Base-by-base conservation (phyloP, 2,797 vertebrate species). In the Adelosebastes latens region DNA sequence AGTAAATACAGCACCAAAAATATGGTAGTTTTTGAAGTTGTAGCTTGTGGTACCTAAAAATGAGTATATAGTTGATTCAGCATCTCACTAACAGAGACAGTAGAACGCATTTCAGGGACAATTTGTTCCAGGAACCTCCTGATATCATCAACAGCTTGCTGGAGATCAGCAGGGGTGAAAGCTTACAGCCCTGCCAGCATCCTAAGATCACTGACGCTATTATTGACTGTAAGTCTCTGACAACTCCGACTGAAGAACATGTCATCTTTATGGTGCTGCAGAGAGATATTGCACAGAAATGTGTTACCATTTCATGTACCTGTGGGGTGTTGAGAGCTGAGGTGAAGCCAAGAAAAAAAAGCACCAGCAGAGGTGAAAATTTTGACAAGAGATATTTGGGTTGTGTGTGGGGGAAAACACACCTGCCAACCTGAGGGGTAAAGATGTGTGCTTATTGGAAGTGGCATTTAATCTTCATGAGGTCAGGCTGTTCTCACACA, bases 391-490 rank as follows among this genome's bases (percentile, higher is more conserved):
- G 31, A 52, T 32, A 46, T 62, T 63, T 61, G 14, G 5, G 4
- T 56, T n/a, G 39, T 24, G 20, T 9, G 18, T n/a, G 11, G 55
- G 24, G 14, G 24, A 32, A 52, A 80, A 46, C 36, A 67, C 65
- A 82, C 24, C 62, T 82, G 66, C 20, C 71, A 79, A 63, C 67
- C 75, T 5, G 49, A 76, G 68, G 55, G 22, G n/a, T 34, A 32
- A 49, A 25, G 55, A 39, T 25, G 9, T 46, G 14, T 52, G 53
- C 42, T 72, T 16, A 71, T 39, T 39, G 46, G 46, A 75, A 56
- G 32, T 69, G 69, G 14, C 78, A 24, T 68, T 64, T 82, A 25
- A 77, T 80, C 75, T 83, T 80, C 34, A 63, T 20, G 22, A 55
- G 20, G 31, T 58, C 42, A 18, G 16, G 42, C 42, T 46, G 42